phyloP scores from a whole-genome alignment of 30 jellyfish, hydroid and myxozoan species.

The Cassiopea andromeda region DNA sequence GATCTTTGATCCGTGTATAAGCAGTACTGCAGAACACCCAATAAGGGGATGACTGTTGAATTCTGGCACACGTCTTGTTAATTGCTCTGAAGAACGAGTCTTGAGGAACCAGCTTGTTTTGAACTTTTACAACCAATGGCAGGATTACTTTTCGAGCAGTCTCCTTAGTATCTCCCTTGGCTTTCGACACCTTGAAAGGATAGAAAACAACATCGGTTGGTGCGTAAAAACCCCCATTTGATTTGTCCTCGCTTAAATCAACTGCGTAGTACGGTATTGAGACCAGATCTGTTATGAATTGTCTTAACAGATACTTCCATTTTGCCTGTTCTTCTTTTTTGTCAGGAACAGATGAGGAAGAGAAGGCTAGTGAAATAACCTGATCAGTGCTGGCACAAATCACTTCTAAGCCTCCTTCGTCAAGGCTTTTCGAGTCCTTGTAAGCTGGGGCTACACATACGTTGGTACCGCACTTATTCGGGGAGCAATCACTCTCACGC shows the following conservation, averaged over 20 bases:
- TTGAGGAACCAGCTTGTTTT: constrained; percentile 22
- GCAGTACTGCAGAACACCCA: constrained; percentile 33
- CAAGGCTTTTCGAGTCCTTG: neutral
- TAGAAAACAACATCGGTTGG: constrained; percentile 68
- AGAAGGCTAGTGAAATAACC: neutral
- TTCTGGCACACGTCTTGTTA: constrained; percentile 38
- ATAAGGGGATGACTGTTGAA: neutral
- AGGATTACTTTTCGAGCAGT: neutral
- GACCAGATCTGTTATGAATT: constrained; percentile 29
- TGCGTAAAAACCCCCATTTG: constrained; percentile 60
- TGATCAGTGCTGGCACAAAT: constrained; percentile 31
- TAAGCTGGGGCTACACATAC: constrained; percentile 57
- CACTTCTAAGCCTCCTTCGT: constrained; percentile 16
- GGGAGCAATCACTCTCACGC: constrained; percentile 16
- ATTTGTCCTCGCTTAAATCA: constrained; percentile 45
- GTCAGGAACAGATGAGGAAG: constrained; percentile 35
- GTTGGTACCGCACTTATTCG: constrained; percentile 29
- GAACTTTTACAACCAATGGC: constrained; percentile 26
- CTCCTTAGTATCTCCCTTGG: constrained; percentile 4
- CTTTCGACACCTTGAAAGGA: constrained; percentile 14
- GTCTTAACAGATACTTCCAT: constrained; percentile 29
- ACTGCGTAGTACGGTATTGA: constrained; percentile 47
- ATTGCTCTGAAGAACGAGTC: constrained; percentile 47
- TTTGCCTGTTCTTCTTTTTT: neutral
- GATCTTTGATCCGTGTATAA: constrained; percentile 22